Percentiles rank a stretch among this genome's conserved stretches.
phyloP scores from a whole-genome alignment of 2,888 invertebrate genomes.

The Cerastis rubricosa region DNA sequence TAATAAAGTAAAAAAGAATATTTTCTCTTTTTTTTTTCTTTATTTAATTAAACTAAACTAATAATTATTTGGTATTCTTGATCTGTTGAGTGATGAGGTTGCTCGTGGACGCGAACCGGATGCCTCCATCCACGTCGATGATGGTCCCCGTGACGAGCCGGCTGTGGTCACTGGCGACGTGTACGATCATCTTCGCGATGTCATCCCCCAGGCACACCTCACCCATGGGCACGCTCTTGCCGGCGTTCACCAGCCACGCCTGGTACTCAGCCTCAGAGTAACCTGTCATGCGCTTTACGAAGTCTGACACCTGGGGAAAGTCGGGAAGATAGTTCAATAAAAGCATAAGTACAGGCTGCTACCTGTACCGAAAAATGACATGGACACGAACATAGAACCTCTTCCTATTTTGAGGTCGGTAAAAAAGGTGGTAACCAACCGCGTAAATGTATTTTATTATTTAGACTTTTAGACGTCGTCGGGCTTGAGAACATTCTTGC shows the following conservation, averaged over 20 bases:
- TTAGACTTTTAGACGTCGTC: neutral
- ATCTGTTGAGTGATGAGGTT: constrained; percentile 26
- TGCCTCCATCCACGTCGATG: constrained; percentile 70
- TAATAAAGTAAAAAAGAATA: neutral
- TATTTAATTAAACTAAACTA: neutral
- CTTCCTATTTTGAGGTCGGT: neutral
- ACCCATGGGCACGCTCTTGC: constrained; percentile 64
- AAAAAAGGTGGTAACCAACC: neutral
- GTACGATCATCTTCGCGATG: constrained; percentile 95
- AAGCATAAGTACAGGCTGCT: neutral
- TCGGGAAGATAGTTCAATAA: neutral
- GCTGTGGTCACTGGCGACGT: constrained; percentile 95
- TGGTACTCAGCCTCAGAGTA: constrained; percentile 64
- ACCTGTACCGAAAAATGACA: neutral
- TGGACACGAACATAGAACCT: neutral
- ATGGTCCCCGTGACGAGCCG: constrained; percentile 95
- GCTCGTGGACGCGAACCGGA: constrained; percentile 42
- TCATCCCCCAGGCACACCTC: constrained; percentile 87
- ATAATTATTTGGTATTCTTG: constrained; percentile 3
- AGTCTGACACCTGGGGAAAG: constrained; percentile 49
- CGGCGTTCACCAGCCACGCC: constrained; percentile 53
- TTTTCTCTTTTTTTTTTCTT: neutral
- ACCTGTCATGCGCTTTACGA: constrained; percentile 64
- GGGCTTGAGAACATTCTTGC: neutral
- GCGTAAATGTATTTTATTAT: neutral